Evolutionary conservation across 2,888 invertebrate genomes (phyloP).

Genomic region (Agrypnus murinus): DNA sequence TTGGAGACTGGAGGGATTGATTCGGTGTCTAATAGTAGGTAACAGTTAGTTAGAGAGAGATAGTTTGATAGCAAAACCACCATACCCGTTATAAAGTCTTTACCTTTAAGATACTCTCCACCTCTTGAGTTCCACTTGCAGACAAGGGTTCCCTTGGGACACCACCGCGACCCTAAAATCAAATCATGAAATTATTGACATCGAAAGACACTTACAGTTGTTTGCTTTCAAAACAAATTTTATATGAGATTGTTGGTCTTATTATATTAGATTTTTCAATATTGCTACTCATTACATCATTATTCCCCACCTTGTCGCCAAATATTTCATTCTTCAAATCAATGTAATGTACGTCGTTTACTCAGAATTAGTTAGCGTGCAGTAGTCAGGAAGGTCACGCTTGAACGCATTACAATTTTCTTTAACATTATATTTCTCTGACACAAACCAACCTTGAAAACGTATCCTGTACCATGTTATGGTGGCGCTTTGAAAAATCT

Average conservation of each 20-base stretch:
- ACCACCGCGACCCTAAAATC: slow-evolving; percentile 65
- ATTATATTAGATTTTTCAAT: too few species aligned
- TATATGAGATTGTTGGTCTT: too few species aligned
- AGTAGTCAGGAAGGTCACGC: slow-evolving; percentile 41
- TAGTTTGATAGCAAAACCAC: slow-evolving; percentile 46
- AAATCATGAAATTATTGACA: slow-evolving; percentile 40
- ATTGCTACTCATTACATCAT: too few species aligned
- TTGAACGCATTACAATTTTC: slow-evolving; percentile 31
- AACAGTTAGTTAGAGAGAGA: slow-evolving; percentile 4
- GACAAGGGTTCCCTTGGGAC: slow-evolving; percentile 68
- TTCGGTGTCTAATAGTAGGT: neutral
- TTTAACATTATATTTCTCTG: slow-evolving; percentile 38
- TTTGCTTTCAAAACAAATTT: neutral
- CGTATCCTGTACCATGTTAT: slow-evolving; percentile 21
- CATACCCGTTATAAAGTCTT: slow-evolving; percentile 43
- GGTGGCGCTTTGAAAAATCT: neutral
- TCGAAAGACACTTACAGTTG: slow-evolving; percentile 5
- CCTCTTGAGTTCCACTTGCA: slow-evolving; percentile 74
- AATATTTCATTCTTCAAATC: slow-evolving; percentile 27
- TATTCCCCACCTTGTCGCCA: too few species aligned
- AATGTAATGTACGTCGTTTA: slow-evolving; percentile 29
- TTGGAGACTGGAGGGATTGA: too few species aligned
- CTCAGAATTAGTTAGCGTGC: slow-evolving; percentile 24
- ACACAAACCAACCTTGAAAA: slow-evolving; percentile 40
- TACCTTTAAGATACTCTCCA: slow-evolving; percentile 82